Percentiles rank a stretch among this genome's conserved stretches.
These are phyloP conservation scores for Zaprionus tsacasi DNA, from an alignment of 1,140 invertebrate genomes.

Conservation along the genomic window DNA sequence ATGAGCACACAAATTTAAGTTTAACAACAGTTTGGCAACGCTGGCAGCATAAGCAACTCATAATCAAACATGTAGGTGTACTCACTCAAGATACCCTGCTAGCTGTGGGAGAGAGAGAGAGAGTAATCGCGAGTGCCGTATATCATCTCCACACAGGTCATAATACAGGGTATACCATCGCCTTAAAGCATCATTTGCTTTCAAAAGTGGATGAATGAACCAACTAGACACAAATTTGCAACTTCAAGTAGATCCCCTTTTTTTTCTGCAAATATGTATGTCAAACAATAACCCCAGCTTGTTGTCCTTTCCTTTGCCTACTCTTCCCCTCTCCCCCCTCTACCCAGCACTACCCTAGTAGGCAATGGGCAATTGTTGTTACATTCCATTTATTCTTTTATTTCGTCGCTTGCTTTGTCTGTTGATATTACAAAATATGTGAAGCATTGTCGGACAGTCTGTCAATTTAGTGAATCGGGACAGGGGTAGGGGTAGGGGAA, in stretches of 20 bases:
- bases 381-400: conserved; percentile 42
- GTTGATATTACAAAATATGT: conserved; percentile 23
- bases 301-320: neutral
- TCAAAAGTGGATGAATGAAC: neutral
- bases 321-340: neutral
- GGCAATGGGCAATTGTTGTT: conserved; percentile 65
- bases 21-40: conserved; percentile 61
- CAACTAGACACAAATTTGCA: conserved; percentile 14
- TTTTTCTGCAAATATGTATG: conserved; percentile 51
- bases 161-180: neutral
- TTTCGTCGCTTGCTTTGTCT: conserved; percentile 13
- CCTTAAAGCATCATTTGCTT: neutral
- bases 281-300: conserved; percentile 29
- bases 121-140: too few relatives aligned
- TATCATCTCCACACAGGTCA: too few relatives aligned
- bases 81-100: neutral
- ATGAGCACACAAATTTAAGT: conserved; percentile 50
- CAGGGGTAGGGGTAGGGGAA: neutral
- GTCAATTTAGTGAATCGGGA: neutral
- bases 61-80: conserved; percentile 23
- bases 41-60: conserved; percentile 56
- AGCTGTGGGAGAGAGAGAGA: too few relatives aligned
- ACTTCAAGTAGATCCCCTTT: conserved; percentile 45
- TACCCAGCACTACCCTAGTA: neutral
- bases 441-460: conserved; percentile 22